These are phyloP conservation scores for Engystomops pustulosus DNA, from an alignment of 2,113 vertebrate species.

Conservation along the genomic window DNA sequence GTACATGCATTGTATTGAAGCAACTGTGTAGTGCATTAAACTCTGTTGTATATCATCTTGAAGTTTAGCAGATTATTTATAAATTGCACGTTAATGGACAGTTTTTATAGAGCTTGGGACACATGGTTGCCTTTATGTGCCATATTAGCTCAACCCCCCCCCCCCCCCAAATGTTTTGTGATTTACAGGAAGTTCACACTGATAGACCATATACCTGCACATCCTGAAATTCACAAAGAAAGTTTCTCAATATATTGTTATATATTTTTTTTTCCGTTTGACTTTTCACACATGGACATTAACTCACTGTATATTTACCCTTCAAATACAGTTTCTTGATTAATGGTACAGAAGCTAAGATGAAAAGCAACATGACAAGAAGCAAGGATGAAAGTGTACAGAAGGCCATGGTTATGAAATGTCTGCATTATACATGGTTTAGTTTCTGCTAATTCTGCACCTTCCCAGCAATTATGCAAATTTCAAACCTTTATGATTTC, in stretches of 20 bases:
- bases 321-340: neutral
- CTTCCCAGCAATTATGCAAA: slow-evolving; percentile 52
- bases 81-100: too few relatives aligned
- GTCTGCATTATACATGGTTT: slow-evolving; percentile 29
- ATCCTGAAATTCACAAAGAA: neutral
- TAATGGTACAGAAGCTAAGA: neutral
- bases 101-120: too few relatives aligned
- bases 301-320: neutral
- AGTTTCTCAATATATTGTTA: neutral
- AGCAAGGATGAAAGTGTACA: neutral
- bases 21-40: too few relatives aligned
- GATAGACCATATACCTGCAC: too few relatives aligned
- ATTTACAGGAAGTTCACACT: too few relatives aligned
- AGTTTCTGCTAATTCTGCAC: slow-evolving; percentile 52
- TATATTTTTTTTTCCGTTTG: neutral
- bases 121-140: too few relatives aligned
- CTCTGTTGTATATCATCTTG: too few relatives aligned
- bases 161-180: too few relatives aligned
- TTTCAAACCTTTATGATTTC: slow-evolving; percentile 33
- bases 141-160: too few relatives aligned
- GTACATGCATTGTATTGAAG: too few relatives aligned
- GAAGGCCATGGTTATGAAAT: slow-evolving; percentile 1
- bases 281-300: neutral
- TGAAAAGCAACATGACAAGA: neutral
- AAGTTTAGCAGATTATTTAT: too few relatives aligned